Evolutionary conservation across 1,140 invertebrate genomes (phyloP).

Genomic region (Macrotrachela quadricornifera): DNA sequence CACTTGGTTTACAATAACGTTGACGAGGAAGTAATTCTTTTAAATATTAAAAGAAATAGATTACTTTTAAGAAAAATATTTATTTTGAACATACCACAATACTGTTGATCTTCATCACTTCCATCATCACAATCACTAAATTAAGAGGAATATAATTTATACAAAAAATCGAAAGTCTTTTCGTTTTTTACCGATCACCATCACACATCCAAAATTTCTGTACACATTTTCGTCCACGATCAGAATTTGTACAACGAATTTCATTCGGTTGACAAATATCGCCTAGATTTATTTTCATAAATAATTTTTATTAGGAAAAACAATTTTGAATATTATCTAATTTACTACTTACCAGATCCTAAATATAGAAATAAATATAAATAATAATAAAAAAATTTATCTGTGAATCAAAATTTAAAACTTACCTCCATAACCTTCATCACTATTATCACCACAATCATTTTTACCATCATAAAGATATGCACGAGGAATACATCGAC

Average conservation of each 20-base stretch:
- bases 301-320: too few relatives aligned
- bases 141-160: too few relatives aligned
- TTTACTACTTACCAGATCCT: background rate
- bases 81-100: too few relatives aligned
- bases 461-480: constrained; percentile 48
- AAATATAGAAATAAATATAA: background rate
- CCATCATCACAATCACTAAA: constrained; percentile 66
- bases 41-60: background rate
- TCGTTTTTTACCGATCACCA: constrained; percentile 37
- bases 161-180: too few relatives aligned
- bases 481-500: constrained; percentile 3
- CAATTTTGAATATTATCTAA: background rate
- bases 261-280: constrained; percentile 2
- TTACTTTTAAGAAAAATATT: background rate
- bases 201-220: constrained; percentile 78
- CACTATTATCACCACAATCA: constrained; percentile 65
- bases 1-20: constrained; percentile 45
- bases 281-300: too few relatives aligned
- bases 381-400: background rate
- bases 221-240: constrained; percentile 39
- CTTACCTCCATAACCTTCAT: constrained; percentile 38
- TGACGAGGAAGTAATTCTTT: background rate
- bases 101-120: constrained; percentile 33
- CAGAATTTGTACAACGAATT: background rate
- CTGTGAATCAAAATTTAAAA: background rate